These are phyloP conservation scores for Quadriops clusia DNA, from an alignment of 2,888 invertebrate genomes.

Conservation along the genomic window DNA sequence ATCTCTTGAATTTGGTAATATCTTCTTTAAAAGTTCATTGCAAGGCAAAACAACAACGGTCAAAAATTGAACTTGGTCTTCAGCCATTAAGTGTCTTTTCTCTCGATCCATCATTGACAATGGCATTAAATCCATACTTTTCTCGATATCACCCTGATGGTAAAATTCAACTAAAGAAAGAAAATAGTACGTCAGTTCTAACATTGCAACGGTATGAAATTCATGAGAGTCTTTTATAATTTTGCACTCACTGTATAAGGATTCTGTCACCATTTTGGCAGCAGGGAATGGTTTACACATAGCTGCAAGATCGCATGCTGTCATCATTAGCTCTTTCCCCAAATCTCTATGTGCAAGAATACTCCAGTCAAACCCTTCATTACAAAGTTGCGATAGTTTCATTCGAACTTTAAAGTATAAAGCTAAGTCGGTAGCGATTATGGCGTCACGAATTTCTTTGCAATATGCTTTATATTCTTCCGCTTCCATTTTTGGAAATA, in stretches of 20 bases:
- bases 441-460: constrained; percentile 32
- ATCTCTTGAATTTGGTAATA: constrained; percentile 41
- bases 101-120: constrained; percentile 52
- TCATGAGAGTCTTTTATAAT: no score
- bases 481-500: constrained; percentile 33
- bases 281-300: constrained; percentile 46
- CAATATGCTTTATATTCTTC: constrained; percentile 6
- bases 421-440: constrained; percentile 48
- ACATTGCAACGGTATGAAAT: no score
- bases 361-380: constrained; percentile 41
- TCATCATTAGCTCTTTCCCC: constrained; percentile 47
- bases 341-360: constrained; percentile 40
- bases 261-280: constrained; percentile 41
- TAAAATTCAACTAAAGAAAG: constrained; percentile 33
- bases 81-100: constrained; percentile 44
- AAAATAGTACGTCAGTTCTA: no score
- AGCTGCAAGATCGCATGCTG: constrained; percentile 48
- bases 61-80: constrained; percentile 52
- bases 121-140: constrained; percentile 45
- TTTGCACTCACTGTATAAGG: constrained; percentile 45
- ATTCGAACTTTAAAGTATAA: constrained; percentile 44
- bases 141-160: constrained; percentile 47
- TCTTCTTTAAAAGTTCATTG: constrained; percentile 39
- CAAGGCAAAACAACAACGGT: constrained; percentile 48
- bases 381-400: constrained; percentile 40